Conservation (phyloP, 2,888 invertebrate species). For the Dicranocentrus wangi region DNA sequence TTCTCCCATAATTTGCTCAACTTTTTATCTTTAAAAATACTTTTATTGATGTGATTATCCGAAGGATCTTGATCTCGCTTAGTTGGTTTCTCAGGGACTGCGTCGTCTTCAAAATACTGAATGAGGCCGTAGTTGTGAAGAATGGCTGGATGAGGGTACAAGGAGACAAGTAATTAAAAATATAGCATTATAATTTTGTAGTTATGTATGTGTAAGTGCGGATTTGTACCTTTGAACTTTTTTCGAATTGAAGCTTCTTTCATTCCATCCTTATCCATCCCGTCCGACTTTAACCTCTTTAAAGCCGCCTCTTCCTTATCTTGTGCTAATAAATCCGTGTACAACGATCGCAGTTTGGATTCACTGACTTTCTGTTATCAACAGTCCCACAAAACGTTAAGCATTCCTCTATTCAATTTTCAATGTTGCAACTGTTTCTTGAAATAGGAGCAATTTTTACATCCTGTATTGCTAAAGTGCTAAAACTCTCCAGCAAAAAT, state of each 20-base stretch:
- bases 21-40: constrained; percentile 91
- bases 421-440: background rate
- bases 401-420: too few relatives aligned
- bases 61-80: constrained; percentile 76
- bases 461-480: too few relatives aligned
- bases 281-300: constrained; percentile 87
- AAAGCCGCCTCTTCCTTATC: constrained; percentile 92
- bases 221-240: constrained; percentile 84
- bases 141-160: constrained; percentile 80
- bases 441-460: background rate
- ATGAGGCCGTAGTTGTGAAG: constrained; percentile 87
- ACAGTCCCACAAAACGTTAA: too few relatives aligned
- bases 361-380: constrained; percentile 83
- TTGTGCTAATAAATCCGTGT: constrained; percentile 91
- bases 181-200: constrained; percentile 2
- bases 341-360: constrained; percentile 87
- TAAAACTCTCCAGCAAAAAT: too few relatives aligned
- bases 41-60: constrained; percentile 80
- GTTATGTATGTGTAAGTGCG: too few relatives aligned
- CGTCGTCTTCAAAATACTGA: constrained; percentile 85
- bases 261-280: constrained; percentile 89
- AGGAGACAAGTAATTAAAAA: too few relatives aligned
- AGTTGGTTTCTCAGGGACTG: constrained; percentile 78
- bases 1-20: constrained; percentile 91
- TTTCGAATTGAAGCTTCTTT: constrained; percentile 87